Base-by-base conservation (phyloP, 1,140 invertebrate species). In the Temnothorax nylanderi region DNA sequence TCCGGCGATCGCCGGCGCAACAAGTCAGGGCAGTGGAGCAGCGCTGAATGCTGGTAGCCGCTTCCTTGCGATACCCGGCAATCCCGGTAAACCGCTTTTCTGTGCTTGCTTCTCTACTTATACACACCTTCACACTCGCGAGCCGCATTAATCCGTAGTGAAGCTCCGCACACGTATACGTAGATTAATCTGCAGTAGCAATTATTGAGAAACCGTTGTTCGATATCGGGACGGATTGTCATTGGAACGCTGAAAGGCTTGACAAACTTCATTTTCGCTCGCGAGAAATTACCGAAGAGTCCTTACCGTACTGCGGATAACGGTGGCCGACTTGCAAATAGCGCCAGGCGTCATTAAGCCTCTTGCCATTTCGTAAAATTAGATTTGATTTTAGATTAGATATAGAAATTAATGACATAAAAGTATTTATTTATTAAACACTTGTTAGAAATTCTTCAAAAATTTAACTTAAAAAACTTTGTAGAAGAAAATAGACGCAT, bases 41-140 rank as follows among this genome's bases (percentile, higher is more conserved):
- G 92, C 92, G 92, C 92, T 95, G 89, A 95, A 95, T 93, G 94
- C 96, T 94, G 96, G 96, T 94, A 96, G 96, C 95, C 97, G 97
- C 94, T 97, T 97, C 95, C 96, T 97, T 95, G 96, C 96, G 94
- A 96, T 97, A 94, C 97, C 97, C 92, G 97, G 96, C 93, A 95
- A 93, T 89, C 91, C 92, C 92, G 89, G 91, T 93, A 90, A 94
- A 91, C 88, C 85, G 89, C 92, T 92, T 93, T 86, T 93, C 67
- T 87, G 18, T 87, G 88, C 88, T 89, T 90, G 86, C 89, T 76
- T 89, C 58, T 54, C 47, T 72, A 71, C 32, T 86, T 56, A 89
- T n/a, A 60, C 47, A 86, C 49, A 26, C 62, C 21, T 51, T 69
- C 7, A 71, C 62, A 32, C 44, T 26, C 32, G 77, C 77, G 77